Evolutionary conservation across 2,888 invertebrate genomes (phyloP).

Genomic region (Endomychus coccineus): DNA sequence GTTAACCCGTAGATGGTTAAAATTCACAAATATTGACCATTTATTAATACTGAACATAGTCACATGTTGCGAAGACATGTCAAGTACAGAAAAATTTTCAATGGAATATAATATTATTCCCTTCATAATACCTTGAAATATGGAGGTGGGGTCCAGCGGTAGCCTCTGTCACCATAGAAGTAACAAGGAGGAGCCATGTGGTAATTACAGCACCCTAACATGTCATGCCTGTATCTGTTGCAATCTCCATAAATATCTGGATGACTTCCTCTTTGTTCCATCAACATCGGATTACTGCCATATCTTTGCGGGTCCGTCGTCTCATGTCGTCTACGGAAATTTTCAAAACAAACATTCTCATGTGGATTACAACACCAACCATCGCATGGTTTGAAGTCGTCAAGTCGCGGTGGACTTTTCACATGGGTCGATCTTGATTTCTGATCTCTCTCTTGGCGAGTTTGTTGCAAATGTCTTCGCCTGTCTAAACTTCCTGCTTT

Average conservation of each 20-base stretch:
- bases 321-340: constrained; percentile 54
- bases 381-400: constrained; percentile 37
- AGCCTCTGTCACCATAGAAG: constrained; percentile 34
- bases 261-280: constrained; percentile 40
- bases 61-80: too few relatives aligned
- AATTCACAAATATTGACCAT: too few relatives aligned
- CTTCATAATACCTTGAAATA: constrained; percentile 38
- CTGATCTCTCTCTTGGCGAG: constrained; percentile 56
- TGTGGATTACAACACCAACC: constrained; percentile 38
- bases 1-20: too few relatives aligned
- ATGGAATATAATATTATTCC: too few relatives aligned
- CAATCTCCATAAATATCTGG: constrained; percentile 40
- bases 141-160: constrained; percentile 37
- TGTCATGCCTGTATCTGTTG: constrained; percentile 30
- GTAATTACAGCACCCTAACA: constrained; percentile 37
- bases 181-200: constrained; percentile 37
- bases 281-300: constrained; percentile 44
- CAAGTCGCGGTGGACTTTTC: constrained; percentile 37
- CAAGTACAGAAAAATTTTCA: too few relatives aligned
- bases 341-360: constrained; percentile 46
- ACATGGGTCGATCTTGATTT: constrained; percentile 56
- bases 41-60: too few relatives aligned
- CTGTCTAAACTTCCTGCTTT: constrained; percentile 51
- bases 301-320: constrained; percentile 44
- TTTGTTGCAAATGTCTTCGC: constrained; percentile 41